Evolutionary conservation across 2,113 vertebrate species (phyloP), one percentile per base, ranked within the genome.

Genomic region (Antigone vipio): DNA sequence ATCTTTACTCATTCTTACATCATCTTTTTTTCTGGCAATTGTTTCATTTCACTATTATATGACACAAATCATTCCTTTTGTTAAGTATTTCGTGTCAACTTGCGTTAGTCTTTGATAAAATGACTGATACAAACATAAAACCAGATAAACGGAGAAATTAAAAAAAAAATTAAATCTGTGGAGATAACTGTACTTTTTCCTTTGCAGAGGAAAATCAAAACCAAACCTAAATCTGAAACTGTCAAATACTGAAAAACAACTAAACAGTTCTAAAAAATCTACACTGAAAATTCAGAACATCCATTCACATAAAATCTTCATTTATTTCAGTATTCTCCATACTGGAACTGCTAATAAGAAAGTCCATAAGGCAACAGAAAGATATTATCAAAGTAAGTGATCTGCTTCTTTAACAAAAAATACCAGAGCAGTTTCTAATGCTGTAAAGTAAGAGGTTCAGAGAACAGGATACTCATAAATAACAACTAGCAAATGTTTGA

Each of bases 111-210:
- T 74, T 88, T 80, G 9, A 62, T 24, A 55, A 88, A 92, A 59
- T 73, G 2, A 83, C 17, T 22, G 10, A 71, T 7, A n/a, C 2
- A 84, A 66, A 55, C 6, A 67, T 18, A 66, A 64, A 85, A 56
- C 5, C 4, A 63, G 12, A 66, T 15, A 52, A 58, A 69, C 0
- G 1, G 9, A 40, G 5, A 18, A 34, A 53, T 42, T 49, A 2
- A 12, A 53, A 29, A 74, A 74, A 19, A 47, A 66, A 42, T 2
- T 11, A 58, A 79, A 27, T 34, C 13, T 73, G 29, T 10, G 26
- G 9, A 35, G 4, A 18, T 44, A 66, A 35, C 22, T 62, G 23
- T 3, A 32, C 26, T 34, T 30, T 26, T 44, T 66, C 71, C 11
- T 44, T 29, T 16, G 6, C 44, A 74, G 1, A 72, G 30, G 34